Base-by-base conservation (phyloP, 2,113 vertebrate species). In the Sinocyclocheilus grahami region DNA sequence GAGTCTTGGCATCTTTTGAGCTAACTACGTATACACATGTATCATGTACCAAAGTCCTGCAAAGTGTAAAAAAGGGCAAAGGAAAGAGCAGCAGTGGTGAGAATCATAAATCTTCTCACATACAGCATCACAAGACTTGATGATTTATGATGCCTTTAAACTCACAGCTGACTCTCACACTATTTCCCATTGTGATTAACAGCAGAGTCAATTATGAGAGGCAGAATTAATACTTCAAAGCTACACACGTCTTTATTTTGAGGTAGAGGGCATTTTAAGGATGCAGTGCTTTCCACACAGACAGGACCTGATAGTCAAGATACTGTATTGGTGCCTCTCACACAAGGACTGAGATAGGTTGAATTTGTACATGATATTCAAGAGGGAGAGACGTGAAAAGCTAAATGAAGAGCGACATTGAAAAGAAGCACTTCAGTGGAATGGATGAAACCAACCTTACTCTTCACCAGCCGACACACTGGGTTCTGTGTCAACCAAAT, bases 101-200 rank as follows among this genome's bases (percentile, higher is more conserved):
- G 80, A 27, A 51, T 22, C 24, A 71, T 82, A 71, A 71, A 82
- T 82, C 63, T 51, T 69, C 65, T 37, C 63, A 22, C 62, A 51
- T 33, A 18, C 37, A 16, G 22, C n/a, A 81, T 63, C 58, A 46
- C 14, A 65, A 16, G n/a, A 16, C 80, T 69, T 80, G 62, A 51
- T 71, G 80, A 82, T 82, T 82, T 82, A 69, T 82, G 63, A 82
- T 82, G 80, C 18, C 80, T 69, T 82, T 69, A 82, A 71, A 69
- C 14, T 82, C 62, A 51, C 80, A 65, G 80, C 80, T 82, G 80
- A 77, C 24, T 82, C 63, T 53, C 42, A 82, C 63, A 71, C 78
- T 65, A 53, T 67, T 69, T 51, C 48, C 80, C 27, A 51, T 42
- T 33, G 80, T 20, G 42, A 69, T 18, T 48, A 67, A 33, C 42